Percentiles rank a stretch among this genome's conserved stretches.
phyloP scores from a whole-genome alignment of 2,113 vertebrate genomes.

The Nicator chloris region DNA sequence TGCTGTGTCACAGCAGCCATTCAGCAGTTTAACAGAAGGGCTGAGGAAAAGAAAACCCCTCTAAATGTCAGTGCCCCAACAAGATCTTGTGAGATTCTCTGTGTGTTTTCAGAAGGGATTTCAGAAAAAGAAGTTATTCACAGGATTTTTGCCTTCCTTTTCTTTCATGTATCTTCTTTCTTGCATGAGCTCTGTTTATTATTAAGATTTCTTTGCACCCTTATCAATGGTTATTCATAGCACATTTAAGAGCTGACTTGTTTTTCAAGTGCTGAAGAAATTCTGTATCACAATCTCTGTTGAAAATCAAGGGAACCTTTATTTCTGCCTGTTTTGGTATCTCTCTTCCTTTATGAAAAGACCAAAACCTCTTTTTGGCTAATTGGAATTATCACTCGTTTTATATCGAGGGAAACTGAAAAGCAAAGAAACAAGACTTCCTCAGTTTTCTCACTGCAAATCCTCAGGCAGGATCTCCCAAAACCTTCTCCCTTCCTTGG shows the following conservation, averaged over 20 bases:
- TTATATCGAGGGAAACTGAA: not conserved
- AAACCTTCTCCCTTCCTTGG: not conserved
- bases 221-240: not conserved
- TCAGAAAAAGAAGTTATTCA: not conserved
- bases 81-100: not conserved
- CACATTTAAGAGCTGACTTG: not conserved
- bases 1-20: not conserved
- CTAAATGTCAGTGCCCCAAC: not conserved
- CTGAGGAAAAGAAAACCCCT: not conserved
- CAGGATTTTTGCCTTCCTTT: not conserved
- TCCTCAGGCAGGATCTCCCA: not conserved
- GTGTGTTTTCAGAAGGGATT: not conserved
- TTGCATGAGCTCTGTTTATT: not conserved
- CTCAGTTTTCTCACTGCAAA: not conserved
- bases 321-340: not conserved
- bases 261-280: not conserved
- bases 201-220: not conserved
- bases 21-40: not conserved
- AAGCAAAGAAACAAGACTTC: not conserved
- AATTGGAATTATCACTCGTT: not conserved
- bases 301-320: not conserved
- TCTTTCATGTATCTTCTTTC: not conserved
- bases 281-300: accelerated
- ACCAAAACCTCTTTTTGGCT: not conserved
- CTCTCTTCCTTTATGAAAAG: not conserved